These are phyloP conservation scores for Falco biarmicus DNA, from an alignment of 2,797 vertebrate genomes.

Conservation along the genomic window DNA sequence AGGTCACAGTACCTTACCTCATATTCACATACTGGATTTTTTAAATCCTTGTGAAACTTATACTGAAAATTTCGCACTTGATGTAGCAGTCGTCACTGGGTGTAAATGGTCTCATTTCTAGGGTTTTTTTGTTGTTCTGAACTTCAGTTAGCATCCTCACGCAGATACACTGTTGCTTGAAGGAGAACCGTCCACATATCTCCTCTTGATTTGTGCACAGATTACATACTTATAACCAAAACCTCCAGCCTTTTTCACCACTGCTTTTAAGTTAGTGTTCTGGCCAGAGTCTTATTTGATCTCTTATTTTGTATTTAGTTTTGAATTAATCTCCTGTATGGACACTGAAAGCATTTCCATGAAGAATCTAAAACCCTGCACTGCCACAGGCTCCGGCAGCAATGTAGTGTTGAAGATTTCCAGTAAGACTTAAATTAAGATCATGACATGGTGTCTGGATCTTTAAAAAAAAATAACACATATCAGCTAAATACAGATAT, in stretches of 20 bases:
- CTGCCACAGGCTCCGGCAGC: background rate
- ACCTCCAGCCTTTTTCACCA: background rate
- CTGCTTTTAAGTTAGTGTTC: background rate
- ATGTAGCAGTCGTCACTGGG: background rate
- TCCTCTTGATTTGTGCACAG: background rate
- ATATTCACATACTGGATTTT: background rate
- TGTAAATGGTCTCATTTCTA: background rate
- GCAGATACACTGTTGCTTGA: background rate
- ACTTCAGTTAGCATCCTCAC: background rate
- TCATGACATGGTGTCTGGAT: background rate
- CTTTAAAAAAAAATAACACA: background rate
- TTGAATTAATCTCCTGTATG: background rate
- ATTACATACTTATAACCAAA: background rate
- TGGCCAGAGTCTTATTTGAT: background rate
- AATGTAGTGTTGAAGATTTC: background rate
- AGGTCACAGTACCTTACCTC: background rate
- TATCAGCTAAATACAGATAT: background rate
- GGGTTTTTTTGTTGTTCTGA: background rate
- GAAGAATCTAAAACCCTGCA: background rate
- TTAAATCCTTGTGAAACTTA: background rate
- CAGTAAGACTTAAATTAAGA: constrained; percentile 23
- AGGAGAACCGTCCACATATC: background rate
- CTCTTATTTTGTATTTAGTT: background rate
- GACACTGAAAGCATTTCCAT: background rate
- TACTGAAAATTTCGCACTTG: background rate